Evolutionary conservation across 1,140 invertebrate genomes (phyloP).

Genomic region (Drosophila nigrodunni): DNA sequence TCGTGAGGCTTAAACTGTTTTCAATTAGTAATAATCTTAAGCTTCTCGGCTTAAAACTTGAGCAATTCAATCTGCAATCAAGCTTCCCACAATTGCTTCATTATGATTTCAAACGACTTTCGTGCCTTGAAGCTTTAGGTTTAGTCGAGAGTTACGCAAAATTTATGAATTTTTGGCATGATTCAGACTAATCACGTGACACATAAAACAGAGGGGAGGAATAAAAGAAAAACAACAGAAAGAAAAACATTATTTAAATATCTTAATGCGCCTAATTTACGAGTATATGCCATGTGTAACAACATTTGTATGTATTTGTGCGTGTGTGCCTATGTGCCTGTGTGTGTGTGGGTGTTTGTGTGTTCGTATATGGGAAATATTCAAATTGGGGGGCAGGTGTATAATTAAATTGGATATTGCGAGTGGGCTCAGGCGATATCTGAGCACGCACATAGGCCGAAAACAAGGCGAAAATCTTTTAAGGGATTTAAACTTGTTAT

Average conservation of each 20-base stretch:
- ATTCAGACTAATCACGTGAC: conserved; percentile 74
- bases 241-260: conserved; percentile 73
- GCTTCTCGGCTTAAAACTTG: background rate
- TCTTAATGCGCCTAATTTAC: conserved; percentile 81
- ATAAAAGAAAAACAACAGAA: background rate
- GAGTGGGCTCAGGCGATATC: conserved; percentile 44
- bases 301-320: conserved; percentile 5
- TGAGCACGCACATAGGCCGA: conserved; percentile 51
- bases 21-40: too few relatives aligned
- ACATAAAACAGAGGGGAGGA: conserved; percentile 34
- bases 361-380: conserved; percentile 45
- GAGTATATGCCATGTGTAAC: conserved; percentile 60
- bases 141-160: conserved; percentile 38
- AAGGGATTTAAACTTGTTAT: conserved; percentile 51
- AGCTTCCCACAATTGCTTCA: conserved; percentile 32
- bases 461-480: conserved; percentile 35
- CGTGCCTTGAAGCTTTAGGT: conserved; percentile 12
- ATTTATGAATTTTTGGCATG: conserved; percentile 77
- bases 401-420: conserved; percentile 74
- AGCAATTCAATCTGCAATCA: background rate
- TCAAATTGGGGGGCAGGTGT: conserved; percentile 72
- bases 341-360: background rate
- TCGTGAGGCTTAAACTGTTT: too few relatives aligned
- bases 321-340: conserved; percentile 8
- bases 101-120: conserved; percentile 24